Evolutionary conservation across 30 jellyfish, hydroid and myxozoan genomes (phyloP).

Genomic region (Aurelia sp.): DNA sequence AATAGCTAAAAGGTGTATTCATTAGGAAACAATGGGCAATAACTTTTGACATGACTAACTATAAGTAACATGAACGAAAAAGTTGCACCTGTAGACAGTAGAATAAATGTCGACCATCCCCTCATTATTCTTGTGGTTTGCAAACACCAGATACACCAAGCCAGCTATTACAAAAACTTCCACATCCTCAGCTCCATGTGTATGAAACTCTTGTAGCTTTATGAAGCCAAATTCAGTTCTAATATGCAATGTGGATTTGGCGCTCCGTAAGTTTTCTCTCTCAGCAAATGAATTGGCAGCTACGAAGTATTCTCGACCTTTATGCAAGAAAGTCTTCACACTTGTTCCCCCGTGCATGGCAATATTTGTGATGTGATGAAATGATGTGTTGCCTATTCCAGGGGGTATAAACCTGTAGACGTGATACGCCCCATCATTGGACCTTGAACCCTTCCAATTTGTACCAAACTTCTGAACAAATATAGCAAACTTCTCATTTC

Average conservation of each 20-base stretch:
- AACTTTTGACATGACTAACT: no score
- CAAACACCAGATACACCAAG: constrained; percentile 69
- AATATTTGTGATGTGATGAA: constrained; percentile 50
- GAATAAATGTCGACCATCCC: constrained; percentile 83
- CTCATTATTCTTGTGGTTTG: constrained; percentile 63
- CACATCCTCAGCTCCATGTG: constrained; percentile 94
- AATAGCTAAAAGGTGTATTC: no score
- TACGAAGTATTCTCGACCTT: constrained; percentile 52
- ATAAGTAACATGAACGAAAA: no score
- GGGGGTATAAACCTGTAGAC: constrained; percentile 53
- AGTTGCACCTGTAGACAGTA: constrained; percentile 66
- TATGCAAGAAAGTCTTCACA: constrained; percentile 62
- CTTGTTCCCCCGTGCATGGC: constrained; percentile 80
- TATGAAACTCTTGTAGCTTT: constrained; percentile 68
- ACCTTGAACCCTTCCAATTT: constrained; percentile 46
- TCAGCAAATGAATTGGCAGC: constrained; percentile 75
- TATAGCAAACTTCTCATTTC: constrained; percentile 61
- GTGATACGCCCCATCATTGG: constrained; percentile 49
- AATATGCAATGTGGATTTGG: constrained; percentile 66
- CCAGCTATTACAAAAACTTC: constrained; percentile 74
- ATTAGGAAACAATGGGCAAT: no score
- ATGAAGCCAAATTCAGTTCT: constrained; percentile 59
- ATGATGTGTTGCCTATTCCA: constrained; percentile 1
- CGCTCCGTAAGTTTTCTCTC: constrained; percentile 32
- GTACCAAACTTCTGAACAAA: constrained; percentile 70